Evolutionary conservation across 1,140 invertebrate genomes (phyloP), one percentile per base, ranked within the genome.

Genomic region (Lepidurus packardi): DNA sequence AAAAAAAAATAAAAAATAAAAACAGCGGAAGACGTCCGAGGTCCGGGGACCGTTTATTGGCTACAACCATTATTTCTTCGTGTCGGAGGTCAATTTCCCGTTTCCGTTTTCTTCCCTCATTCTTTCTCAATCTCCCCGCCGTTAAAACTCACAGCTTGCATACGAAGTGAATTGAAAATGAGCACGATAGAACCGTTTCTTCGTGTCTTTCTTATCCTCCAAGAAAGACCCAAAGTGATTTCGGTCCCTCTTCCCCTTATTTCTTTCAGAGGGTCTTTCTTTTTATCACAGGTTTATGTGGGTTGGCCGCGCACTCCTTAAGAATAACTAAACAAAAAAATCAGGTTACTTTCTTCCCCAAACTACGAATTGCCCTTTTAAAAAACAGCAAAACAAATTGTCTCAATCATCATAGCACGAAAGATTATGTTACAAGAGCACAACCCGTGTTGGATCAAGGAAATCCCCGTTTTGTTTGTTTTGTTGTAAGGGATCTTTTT

Each of bases 151-250:
- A 16, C 34, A 65, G 21, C n/a, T 65, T 13, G 53, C 16, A 65
- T 65, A 65, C 53, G 21, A 65, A 65, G n/a, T 16, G 53, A 65
- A 65, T 65, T 65, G 53, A 65, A 47, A 65, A 65, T 65, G 53
- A 65, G 53, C 53, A 65, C 53, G 53, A 65, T 65, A 65, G 8
- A 13, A n/a, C 21, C 53, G 21, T 21, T 65, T n/a, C 1, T n/a
- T 16, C 21, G 21, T 65, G 8, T 65, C 16, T 65, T 13, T 65
- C 16, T 65, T 13, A 65, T 65, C 53, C 53, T 65, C 13, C 21
- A n/a, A 16, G 53, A 65, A 65, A 16, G 21, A 65, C 8, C 34
- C 34, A 34, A 34, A 34, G 34, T 34, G 34, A 34, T 34, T 34
- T 34, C 34, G 3, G 16, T 65, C 21, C 9, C 6, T 16, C 16